Evolutionary conservation across 2,797 vertebrate species (phyloP).

Genomic region (Parauchenoglanis punctatus): DNA sequence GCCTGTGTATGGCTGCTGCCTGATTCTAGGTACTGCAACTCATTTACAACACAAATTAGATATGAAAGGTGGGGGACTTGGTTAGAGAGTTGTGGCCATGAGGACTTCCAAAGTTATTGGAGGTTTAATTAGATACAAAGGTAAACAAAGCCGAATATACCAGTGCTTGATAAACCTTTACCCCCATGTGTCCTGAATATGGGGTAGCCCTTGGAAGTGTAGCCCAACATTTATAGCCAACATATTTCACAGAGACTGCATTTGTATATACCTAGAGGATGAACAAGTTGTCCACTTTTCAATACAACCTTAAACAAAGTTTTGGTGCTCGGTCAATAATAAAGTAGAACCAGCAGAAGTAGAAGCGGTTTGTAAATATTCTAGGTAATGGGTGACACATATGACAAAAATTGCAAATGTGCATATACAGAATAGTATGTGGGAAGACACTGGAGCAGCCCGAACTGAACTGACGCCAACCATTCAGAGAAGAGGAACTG

Average conservation of each 20-base stretch:
- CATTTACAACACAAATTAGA: constrained; percentile 81
- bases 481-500: not conserved
- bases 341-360: not conserved
- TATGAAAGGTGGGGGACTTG: constrained; percentile 47
- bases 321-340: not conserved
- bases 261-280: not conserved
- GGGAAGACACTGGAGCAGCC: not conserved
- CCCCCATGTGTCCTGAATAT: not conserved
- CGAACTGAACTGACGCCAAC: not conserved
- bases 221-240: not conserved
- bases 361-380: not conserved
- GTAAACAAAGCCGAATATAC: constrained; percentile 33
- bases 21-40: constrained; percentile 58
- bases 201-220: not conserved
- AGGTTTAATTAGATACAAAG: constrained; percentile 44
- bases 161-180: constrained; percentile 28
- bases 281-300: not conserved
- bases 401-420: too few relatives aligned
- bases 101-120: constrained; percentile 27
- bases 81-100: constrained; percentile 17
- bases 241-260: not conserved
- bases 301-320: not conserved
- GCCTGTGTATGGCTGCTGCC: constrained; percentile 45
- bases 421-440: not conserved
- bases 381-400: not conserved